A percentile compares a stretch with the other conserved stretches of the same genome.
Conservation (phyloP, 2,113 vertebrate genomes). For the Paramisgurnus dabryanus region DNA sequence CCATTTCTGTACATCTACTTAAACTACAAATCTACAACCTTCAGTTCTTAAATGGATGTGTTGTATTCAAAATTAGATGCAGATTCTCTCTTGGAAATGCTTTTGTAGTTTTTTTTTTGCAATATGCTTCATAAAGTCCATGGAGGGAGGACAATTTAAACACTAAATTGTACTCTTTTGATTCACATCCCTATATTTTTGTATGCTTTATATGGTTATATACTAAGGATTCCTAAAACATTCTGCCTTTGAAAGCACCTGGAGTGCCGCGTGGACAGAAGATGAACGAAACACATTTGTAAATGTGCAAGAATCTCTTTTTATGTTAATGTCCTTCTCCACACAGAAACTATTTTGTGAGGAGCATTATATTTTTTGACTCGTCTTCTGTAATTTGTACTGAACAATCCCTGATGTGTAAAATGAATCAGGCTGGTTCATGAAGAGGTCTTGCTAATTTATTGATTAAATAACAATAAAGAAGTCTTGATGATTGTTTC, state of each 20-base stretch:
- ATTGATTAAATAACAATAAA: conserved; percentile 71
- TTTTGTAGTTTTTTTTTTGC: too few relatives aligned
- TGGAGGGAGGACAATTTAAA: conserved; percentile 40
- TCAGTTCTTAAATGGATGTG: background rate
- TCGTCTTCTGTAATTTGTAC: conserved; percentile 68
- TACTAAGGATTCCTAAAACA: conserved; percentile 61
- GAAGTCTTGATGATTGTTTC: conserved; percentile 41
- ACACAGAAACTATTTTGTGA: conserved; percentile 70
- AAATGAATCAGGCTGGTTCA: conserved; percentile 69
- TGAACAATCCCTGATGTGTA: conserved; percentile 68
- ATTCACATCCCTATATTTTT: conserved; percentile 40
- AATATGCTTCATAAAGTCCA: background rate
- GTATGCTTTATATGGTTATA: conserved; percentile 53
- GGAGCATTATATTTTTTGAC: conserved; percentile 66
- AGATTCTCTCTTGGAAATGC: too few relatives aligned
- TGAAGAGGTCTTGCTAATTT: conserved; percentile 55
- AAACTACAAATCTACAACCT: background rate
- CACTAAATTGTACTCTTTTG: conserved; percentile 13
- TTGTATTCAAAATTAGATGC: background rate
- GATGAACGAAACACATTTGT: conserved; percentile 67
- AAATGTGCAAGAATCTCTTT: conserved; percentile 69
- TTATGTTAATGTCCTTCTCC: conserved; percentile 72
- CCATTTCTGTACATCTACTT: background rate
- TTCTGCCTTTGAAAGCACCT: conserved; percentile 74
- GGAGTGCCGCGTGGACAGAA: conserved; percentile 71